Percentiles rank a stretch among this genome's conserved stretches.
Conservation (phyloP, 1,140 invertebrate genomes). For the Eufriesea mexicana region DNA sequence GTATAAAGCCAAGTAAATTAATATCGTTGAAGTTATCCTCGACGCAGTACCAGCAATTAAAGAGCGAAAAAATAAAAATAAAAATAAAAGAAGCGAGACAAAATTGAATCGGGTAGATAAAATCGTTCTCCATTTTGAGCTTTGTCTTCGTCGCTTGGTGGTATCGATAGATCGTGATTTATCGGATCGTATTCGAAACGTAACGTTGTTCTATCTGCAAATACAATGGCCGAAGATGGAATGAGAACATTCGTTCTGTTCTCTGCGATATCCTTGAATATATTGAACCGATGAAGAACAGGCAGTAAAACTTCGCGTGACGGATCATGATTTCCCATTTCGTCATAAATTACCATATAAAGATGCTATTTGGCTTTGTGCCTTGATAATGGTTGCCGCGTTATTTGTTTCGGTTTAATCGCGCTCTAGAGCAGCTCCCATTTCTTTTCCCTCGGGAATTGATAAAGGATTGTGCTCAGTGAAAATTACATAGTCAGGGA, state of each 20-base stretch:
- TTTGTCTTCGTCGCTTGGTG: background rate
- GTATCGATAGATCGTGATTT: background rate
- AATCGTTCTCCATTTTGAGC: background rate
- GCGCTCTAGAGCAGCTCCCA: background rate
- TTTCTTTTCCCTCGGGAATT: no score
- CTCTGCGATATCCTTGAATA: background rate
- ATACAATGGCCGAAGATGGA: background rate
- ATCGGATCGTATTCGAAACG: background rate
- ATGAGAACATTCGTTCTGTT: background rate
- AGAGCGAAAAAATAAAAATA: background rate
- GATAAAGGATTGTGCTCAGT: background rate
- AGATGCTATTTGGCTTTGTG: background rate
- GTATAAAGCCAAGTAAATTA: no score
- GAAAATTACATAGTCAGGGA: background rate
- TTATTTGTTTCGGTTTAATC: background rate
- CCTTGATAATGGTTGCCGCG: background rate
- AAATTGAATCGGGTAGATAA: background rate
- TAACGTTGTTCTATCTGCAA: background rate
- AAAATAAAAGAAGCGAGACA: background rate
- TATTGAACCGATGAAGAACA: background rate
- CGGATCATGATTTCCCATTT: constrained; percentile 12
- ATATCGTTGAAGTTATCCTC: no score
- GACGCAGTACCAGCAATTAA: no score
- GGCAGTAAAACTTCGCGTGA: constrained; percentile 1
- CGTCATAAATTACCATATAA: constrained; percentile 24